Evolutionary conservation across 2,797 vertebrate genomes (phyloP), one percentile per base, ranked within the genome.

Genomic region (Aldrovandia affinis): DNA sequence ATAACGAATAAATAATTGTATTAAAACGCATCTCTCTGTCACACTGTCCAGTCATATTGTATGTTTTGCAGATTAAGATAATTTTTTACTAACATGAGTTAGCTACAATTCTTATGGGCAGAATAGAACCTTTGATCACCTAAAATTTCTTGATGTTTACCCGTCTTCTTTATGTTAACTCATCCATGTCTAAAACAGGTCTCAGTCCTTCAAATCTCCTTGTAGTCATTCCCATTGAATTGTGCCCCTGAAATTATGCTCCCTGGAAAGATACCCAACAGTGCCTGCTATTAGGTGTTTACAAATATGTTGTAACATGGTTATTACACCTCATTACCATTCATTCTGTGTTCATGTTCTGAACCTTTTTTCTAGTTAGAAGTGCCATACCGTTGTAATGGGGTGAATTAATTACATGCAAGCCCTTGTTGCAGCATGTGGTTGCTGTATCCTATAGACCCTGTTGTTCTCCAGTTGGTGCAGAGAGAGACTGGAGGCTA

Each of bases 131-230:
- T 50, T 50, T 50, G 6, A 50, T 50, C 47, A 6, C 47, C 47
- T 50, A 5, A 50, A 12, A 3, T 50, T 50, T 3, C 3, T 50
- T 10, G 3, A 50, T 3, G 10, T 3, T 50, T 50, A 50, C 6
- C 6, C 47, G 12, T 50, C 79, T 89, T 87, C 87, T 81, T 82
- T 81, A 84, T 87, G 75, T 85, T 86, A 86, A 57, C 10, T 82
- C 65, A 52, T 85, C 93, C 93, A 92, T 90, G 91, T 92, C 91
- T 93, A 91, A 89, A 89, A 93, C 91, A 82, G 87, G 88, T 89
- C 92, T 89, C 90, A 90, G 89, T 92, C 92, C 92, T 92, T 91
- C 94, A 93, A 93, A 81, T 85, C 82, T 85, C 86, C 83, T 83
- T 86, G 85, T 85, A 88, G 86, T 85, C 86, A 86, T 87, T 75